A percentile compares a stretch with the other conserved stretches of the same genome.
Conservation (phyloP, 2,888 invertebrate species). For the Boloria euphrosyne region DNA sequence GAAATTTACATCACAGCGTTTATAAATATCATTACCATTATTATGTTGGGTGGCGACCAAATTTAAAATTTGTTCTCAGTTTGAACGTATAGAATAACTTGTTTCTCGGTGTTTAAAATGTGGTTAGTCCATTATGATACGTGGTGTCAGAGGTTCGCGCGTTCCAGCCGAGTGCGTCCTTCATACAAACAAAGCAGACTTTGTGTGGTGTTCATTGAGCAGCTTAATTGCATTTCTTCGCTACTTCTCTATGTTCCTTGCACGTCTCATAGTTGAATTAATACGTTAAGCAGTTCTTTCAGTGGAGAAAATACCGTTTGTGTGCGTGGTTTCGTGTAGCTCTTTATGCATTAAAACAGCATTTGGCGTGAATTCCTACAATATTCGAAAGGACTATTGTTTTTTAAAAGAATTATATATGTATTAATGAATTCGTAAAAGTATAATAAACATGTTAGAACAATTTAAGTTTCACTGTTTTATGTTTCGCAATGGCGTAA, state of each 20-base stretch:
- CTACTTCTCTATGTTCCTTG: conserved; percentile 52
- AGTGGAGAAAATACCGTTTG: conserved; percentile 22
- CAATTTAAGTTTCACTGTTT: conserved; percentile 5
- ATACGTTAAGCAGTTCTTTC: conserved; percentile 49
- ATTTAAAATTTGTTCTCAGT: not conserved
- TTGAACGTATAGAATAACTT: conserved; percentile 2
- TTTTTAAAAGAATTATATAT: not conserved
- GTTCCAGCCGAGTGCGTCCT: conserved; percentile 59
- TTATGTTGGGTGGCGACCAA: conserved; percentile 15
- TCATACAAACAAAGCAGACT: conserved; percentile 68
- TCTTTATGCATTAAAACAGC: not conserved
- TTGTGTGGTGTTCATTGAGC: conserved; percentile 72
- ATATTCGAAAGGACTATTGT: not conserved
- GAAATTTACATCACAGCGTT: conserved; percentile 66
- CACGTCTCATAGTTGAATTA: conserved; percentile 63
- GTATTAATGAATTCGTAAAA: not conserved
- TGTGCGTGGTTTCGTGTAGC: conserved; percentile 17
- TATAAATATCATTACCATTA: conserved; percentile 54
- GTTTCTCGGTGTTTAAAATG: conserved; percentile 21
- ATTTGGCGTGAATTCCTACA: not conserved
- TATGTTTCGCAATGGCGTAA: too few species aligned
- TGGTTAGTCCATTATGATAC: conserved; percentile 40
- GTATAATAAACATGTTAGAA: not conserved
- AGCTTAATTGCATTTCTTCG: conserved; percentile 74
- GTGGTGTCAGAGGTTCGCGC: conserved; percentile 49